These are phyloP conservation scores for Drosophila cognata DNA, from an alignment of 2,888 invertebrate species.

Conservation along the genomic window DNA sequence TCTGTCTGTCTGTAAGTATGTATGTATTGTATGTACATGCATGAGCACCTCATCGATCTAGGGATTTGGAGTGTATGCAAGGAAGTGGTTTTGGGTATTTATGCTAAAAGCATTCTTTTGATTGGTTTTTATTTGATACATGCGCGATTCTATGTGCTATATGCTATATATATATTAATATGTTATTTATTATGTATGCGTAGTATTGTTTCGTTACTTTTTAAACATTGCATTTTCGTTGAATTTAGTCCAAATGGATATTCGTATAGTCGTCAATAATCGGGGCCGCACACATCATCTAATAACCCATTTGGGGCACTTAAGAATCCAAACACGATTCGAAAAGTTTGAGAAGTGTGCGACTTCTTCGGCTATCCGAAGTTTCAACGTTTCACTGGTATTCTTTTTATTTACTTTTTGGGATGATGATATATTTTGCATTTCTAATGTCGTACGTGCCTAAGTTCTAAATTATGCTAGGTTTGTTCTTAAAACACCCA, in stretches of 20 bases:
- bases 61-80: conserved; percentile 46
- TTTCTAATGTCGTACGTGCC: conserved; percentile 77
- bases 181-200: conserved; percentile 35
- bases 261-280: conserved; percentile 29
- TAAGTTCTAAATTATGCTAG: conserved; percentile 74
- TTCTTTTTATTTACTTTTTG: conserved; percentile 24
- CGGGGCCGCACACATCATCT: conserved; percentile 19
- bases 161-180: conserved; percentile 36
- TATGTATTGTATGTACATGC: conserved; percentile 70
- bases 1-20: conserved; percentile 26
- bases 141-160: conserved; percentile 78
- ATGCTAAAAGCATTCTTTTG: conserved; percentile 79
- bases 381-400: conserved; percentile 50
- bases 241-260: conserved; percentile 62
- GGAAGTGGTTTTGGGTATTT: conserved; percentile 57
- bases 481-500: conserved; percentile 44
- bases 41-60: conserved; percentile 44
- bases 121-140: conserved; percentile 68
- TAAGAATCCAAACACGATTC: conserved; percentile 39
- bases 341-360: conserved; percentile 31
- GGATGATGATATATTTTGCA: conserved; percentile 70
- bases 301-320: conserved; percentile 18
- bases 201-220: conserved; percentile 34
- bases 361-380: conserved; percentile 48
- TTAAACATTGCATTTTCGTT: conserved; percentile 65